phyloP scores from a whole-genome alignment of 2,888 invertebrate genomes.

The Plusia festucae region DNA sequence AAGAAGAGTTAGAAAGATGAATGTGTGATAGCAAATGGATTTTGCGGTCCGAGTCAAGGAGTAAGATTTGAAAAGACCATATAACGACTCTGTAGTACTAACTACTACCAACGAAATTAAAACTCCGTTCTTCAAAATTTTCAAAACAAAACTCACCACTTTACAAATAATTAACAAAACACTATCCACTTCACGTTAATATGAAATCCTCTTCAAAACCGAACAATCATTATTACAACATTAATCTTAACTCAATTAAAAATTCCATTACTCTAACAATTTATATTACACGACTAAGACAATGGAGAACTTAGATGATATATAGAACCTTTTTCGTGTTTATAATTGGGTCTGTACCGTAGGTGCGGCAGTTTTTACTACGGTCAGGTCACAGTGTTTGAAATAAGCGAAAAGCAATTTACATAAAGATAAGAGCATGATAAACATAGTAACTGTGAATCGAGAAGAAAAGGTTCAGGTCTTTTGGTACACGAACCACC shows the following conservation, averaged over 20 bases:
- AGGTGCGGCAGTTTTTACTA: constrained; percentile 12
- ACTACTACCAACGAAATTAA: no score
- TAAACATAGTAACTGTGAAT: no score
- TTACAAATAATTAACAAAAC: neutral
- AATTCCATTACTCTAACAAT: constrained; percentile 34
- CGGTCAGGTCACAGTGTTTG: neutral
- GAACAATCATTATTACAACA: constrained; percentile 27
- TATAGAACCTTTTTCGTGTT: constrained; percentile 21
- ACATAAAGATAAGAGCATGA: neutral
- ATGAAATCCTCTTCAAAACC: constrained; percentile 33
- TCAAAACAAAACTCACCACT: neutral
- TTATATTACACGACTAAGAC: constrained; percentile 5
- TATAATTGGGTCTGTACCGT: constrained; percentile 23
- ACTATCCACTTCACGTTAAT: neutral
- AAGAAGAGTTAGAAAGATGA: no score
- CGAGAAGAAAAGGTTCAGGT: no score
- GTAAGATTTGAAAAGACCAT: no score
- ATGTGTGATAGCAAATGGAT: no score
- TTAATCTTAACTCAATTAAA: constrained; percentile 35
- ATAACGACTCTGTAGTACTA: no score
- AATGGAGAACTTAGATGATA: constrained; percentile 14
- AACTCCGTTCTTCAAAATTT: no score
- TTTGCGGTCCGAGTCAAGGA: no score
- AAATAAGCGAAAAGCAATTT: constrained; percentile 6
- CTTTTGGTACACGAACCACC: no score